These are phyloP conservation scores for Pseudopipra pipra DNA, from an alignment of 2,113 vertebrate genomes.

Conservation along the genomic window DNA sequence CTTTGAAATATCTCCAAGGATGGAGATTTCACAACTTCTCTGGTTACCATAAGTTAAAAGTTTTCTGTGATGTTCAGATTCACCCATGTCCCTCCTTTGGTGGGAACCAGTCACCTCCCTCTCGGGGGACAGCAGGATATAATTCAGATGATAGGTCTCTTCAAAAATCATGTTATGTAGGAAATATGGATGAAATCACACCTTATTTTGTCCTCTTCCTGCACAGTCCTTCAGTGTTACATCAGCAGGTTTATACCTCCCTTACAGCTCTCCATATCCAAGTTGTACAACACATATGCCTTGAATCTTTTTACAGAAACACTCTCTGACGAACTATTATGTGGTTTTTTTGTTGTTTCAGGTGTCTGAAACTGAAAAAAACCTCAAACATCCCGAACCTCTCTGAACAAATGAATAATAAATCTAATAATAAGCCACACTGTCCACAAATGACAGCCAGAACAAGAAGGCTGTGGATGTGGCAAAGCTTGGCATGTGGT, in stretches of 20 bases:
- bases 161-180: neutral
- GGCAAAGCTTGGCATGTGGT: neutral
- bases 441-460: neutral
- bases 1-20: neutral
- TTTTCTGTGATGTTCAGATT: neutral
- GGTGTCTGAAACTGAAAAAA: neutral
- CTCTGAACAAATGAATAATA: neutral
- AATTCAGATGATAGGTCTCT: neutral
- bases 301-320: neutral
- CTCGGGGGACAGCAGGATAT: neutral
- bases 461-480: neutral
- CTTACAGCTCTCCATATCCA: neutral
- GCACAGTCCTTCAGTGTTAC: neutral
- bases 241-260: neutral
- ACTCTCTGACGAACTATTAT: neutral
- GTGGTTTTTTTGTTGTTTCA: neutral
- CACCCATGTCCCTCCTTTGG: neutral
- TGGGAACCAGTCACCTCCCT: neutral
- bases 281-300: neutral
- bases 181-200: neutral
- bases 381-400: accelerated
- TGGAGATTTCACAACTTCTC: neutral
- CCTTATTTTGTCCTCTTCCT: neutral
- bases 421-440: accelerated
- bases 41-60: neutral